Base-by-base conservation (phyloP, 2,113 vertebrate species). In the Sphaerodactylus townsendi region DNA sequence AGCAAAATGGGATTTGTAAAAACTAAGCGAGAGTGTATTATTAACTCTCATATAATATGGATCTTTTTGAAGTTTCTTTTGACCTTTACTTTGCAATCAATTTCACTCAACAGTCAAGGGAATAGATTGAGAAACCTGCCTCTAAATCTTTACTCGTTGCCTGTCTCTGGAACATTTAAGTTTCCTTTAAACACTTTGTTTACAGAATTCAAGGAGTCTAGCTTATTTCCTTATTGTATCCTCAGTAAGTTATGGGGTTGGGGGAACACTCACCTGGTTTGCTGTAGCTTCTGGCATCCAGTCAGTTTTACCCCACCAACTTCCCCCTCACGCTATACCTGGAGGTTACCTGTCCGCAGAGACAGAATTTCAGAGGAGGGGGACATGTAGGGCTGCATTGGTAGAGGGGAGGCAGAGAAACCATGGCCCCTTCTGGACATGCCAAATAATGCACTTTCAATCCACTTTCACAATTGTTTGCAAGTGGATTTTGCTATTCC, bases 1-100 rank as follows among this genome's bases (percentile, higher is more conserved):
- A 86, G 72, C 5, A 30, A 83, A 87, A 72, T 2, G 62, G 4
- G 50, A 75, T 30, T 85, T 90, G 68, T 44, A 39, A 44, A 71
- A 71, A 37, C 0, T 0, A n/a, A 6, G 39, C 70, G 0, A 0
- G 33, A 72, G 53, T 71, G 33, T 28, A 77, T 15, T 69, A 79
- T 77, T 85, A 10, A 48, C 35, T 77, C 23, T 69, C n/a, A 68
- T 50, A 35, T 77, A 76, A 76, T 70, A 70, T 41, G 75, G 37
- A 72, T 79, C 21, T 68, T 64, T 70, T 39, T n/a, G 33, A 46
- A 10, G 59, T 85, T 77, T 77, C 86, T 62, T 85, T 81, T 68
- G 44, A 75, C 48, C 17, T 65, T 66, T 64, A 83, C 50, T 91
- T 71, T 83, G 35, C 11, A 77, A 53, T 71, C 64, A 72, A 46